Percentiles rank a stretch among this genome's conserved stretches.
Evolutionary conservation across 2,797 vertebrate genomes (phyloP).

Genomic region (Bucorvus abyssinicus): DNA sequence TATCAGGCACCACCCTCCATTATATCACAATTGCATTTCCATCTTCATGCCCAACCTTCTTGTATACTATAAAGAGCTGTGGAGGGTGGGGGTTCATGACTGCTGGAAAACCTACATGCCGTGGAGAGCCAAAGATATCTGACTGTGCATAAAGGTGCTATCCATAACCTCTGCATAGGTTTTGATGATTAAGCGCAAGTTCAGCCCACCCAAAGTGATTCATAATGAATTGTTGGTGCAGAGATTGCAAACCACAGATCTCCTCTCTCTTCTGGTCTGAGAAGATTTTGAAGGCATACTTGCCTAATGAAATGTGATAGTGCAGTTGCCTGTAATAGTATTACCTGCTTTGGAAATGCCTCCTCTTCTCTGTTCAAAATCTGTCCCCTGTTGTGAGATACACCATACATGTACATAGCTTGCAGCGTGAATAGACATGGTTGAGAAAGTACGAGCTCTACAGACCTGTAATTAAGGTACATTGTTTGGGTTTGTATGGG

Average conservation of each 20-base stretch:
- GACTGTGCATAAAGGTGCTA: not conserved
- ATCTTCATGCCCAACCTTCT: slow-evolving; percentile 3
- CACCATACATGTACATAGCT: accelerated
- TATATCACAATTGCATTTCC: slow-evolving; percentile 34
- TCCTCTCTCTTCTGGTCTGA: not conserved
- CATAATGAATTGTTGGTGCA: not conserved
- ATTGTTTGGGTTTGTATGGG: not conserved
- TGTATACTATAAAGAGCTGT: not conserved
- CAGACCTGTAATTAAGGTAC: not conserved
- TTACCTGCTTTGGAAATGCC: not conserved
- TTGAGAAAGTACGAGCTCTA: not conserved
- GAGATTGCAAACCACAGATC: not conserved
- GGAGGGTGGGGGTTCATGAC: not conserved
- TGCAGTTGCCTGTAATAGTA: not conserved
- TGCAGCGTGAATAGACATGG: not conserved
- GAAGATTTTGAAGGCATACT: not conserved
- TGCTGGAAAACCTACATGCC: slow-evolving; percentile 2
- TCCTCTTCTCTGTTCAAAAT: not conserved
- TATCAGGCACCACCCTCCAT: slow-evolving; percentile 57
- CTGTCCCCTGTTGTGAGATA: not conserved
- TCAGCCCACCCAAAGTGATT: slow-evolving; percentile 52
- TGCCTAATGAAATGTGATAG: not conserved
- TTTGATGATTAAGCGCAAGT: slow-evolving; percentile 38
- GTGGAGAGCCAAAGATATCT: not conserved
- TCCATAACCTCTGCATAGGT: not conserved